Base-by-base conservation (phyloP, 2,113 vertebrate species). In the Micromys minutus region DNA sequence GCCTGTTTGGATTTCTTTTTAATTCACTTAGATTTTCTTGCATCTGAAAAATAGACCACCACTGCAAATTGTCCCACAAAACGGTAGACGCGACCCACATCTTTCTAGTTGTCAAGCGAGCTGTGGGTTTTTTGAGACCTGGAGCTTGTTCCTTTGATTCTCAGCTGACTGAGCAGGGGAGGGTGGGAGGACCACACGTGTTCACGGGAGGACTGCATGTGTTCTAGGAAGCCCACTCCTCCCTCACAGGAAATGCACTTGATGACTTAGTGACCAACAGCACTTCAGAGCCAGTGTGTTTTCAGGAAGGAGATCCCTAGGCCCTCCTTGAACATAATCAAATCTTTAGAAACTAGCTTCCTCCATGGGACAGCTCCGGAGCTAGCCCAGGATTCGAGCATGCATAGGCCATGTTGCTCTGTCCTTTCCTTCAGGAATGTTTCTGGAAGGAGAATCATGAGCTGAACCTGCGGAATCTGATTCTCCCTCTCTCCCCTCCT, bases 1-100 rank as follows among this genome's bases (percentile, higher is more conserved):
- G 84, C 57, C 84, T 42, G 45, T 31, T 1, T 67, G 26, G 83
- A 24, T 76, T 96, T 96, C 95, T 65, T 65, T 96, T 47, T 84
- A 93, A 93, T 91, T 87, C 29, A 72, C 6, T 24, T 52, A 50
- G 34, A 39, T 77, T 39, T 52, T 90, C 80, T 93, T 88, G 72
- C 47, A 85, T 89, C 94, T 95, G 95, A 36, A 96, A 93, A 91
- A 91, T 65, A 91, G 12, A 0, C 1, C 36, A 5, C 52, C 72
- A 65, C 94, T 89, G 36, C 67, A 5, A 87, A 72, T 4, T 29
- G 26, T 42, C 55, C 5, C 36, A 63, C 86, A 52, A 93, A 87
- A 22, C 31, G 22, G 26, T n/a, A 83, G 61, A n/a, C n/a, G 34
- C 87, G 79, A 59, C 87, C 80, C 85, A 61, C 69, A 74, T 88